phyloP scores from a whole-genome alignment of 1,140 invertebrate genomes.

The Polypedilum vanderplanki region DNA sequence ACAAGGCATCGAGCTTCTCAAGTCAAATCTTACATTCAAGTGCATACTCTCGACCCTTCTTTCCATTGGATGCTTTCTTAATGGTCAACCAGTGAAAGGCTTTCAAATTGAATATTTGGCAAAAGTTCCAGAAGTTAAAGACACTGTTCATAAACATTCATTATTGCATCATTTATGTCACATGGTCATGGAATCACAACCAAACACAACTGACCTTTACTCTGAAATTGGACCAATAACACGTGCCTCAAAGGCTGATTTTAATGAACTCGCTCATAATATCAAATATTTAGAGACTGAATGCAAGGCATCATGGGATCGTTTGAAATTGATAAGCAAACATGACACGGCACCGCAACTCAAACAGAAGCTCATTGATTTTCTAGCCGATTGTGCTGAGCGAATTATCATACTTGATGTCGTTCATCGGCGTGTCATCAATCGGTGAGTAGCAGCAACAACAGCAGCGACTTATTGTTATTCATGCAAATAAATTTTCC shows the following conservation, averaged over 20 bases:
- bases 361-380: conserved; percentile 91
- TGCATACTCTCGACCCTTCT: conserved; percentile 87
- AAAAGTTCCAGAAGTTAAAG: conserved; percentile 95
- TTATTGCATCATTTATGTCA: conserved; percentile 94
- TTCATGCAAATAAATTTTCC: neutral
- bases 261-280: conserved; percentile 79
- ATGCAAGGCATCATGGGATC: conserved; percentile 96
- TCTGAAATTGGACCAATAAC: conserved; percentile 93
- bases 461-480: neutral
- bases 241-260: conserved; percentile 88
- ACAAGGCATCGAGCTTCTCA: conserved; percentile 85
- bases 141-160: conserved; percentile 97
- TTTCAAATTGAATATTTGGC: conserved; percentile 97
- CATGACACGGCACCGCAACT: conserved; percentile 86
- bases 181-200: conserved; percentile 94
- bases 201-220: conserved; percentile 91
- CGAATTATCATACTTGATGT: conserved; percentile 90
- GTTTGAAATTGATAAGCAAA: conserved; percentile 91
- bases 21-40: conserved; percentile 89
- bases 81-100: conserved; percentile 90
- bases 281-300: conserved; percentile 85
- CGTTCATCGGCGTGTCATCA: conserved; percentile 85
- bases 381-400: conserved; percentile 92
- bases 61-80: conserved; percentile 95
- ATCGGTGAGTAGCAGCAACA: conserved; percentile 53